phyloP scores from a whole-genome alignment of 2,888 invertebrate species.

The Therioaphis trifolii region DNA sequence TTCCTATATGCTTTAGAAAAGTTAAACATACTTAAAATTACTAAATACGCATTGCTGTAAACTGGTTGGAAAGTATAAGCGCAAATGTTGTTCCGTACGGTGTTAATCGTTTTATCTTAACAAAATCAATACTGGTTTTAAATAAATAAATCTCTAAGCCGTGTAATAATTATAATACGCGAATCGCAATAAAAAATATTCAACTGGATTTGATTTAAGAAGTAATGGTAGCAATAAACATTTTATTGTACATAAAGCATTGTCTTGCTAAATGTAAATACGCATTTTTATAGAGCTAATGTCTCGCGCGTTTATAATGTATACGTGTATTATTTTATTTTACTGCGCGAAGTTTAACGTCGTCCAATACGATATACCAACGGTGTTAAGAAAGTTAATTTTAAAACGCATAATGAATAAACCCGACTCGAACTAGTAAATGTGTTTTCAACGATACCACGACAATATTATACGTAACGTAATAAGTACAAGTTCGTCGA shows the following conservation, averaged over 20 bases:
- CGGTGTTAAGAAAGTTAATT: neutral
- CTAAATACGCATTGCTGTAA: conserved; percentile 36
- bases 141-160: conserved; percentile 49
- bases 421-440: too few species aligned
- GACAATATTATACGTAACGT: neutral
- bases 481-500: neutral
- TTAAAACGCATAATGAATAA: too few species aligned
- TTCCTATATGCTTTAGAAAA: neutral
- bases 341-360: neutral
- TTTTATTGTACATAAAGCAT: conserved; percentile 4
- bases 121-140: conserved; percentile 48
- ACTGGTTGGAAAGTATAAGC: conserved; percentile 51
- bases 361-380: neutral
- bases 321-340: neutral
- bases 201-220: neutral
- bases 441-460: neutral
- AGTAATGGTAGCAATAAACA: conserved; percentile 26
- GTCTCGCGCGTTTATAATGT: neutral
- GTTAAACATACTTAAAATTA: conserved; percentile 25
- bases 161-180: conserved; percentile 44
- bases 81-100: conserved; percentile 30
- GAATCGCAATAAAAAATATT: conserved; percentile 44
- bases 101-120: conserved; percentile 50
- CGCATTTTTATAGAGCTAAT: neutral
- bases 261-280: neutral